phyloP scores from a whole-genome alignment of 2,888 invertebrate species.

The Pristionchus fissidentatus region DNA sequence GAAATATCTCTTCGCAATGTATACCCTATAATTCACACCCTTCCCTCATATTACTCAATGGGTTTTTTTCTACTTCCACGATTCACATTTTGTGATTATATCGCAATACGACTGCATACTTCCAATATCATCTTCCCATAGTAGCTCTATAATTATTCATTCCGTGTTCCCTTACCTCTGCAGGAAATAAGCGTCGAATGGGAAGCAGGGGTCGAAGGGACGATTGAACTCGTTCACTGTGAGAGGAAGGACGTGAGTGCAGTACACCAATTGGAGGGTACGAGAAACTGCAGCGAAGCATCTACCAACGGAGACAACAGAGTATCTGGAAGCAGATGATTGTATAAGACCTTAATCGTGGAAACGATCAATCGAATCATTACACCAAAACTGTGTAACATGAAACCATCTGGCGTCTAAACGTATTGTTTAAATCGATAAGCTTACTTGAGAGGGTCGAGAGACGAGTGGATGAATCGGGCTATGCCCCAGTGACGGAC shows the following conservation, averaged over 20 bases:
- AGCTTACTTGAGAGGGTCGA: constrained; percentile 85
- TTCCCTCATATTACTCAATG: too few relatives aligned
- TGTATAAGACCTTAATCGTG: too few relatives aligned
- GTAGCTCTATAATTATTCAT: background rate
- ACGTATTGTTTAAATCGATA: background rate
- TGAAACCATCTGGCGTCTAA: background rate
- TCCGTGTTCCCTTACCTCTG: constrained; percentile 56
- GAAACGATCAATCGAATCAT: background rate
- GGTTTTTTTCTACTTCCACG: too few relatives aligned
- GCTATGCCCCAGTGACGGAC: constrained; percentile 88
- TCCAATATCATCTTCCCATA: background rate
- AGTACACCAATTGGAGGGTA: constrained; percentile 71
- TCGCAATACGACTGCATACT: too few relatives aligned
- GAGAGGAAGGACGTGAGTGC: constrained; percentile 64
- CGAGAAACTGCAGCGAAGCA: constrained; percentile 77
- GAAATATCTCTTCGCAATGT: too few relatives aligned
- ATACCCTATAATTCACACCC: too few relatives aligned
- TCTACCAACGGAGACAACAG: constrained; percentile 59
- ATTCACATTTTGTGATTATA: too few relatives aligned
- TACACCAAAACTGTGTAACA: background rate
- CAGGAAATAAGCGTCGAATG: constrained; percentile 61
- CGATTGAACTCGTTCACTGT: constrained; percentile 51
- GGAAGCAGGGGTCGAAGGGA: constrained; percentile 66
- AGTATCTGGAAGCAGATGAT: constrained; percentile 1
- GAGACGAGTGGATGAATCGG: constrained; percentile 86